Percentiles rank a stretch among this genome's conserved stretches.
Evolutionary conservation across 2,888 invertebrate species (phyloP).

Genomic region (Plebejus anna): DNA sequence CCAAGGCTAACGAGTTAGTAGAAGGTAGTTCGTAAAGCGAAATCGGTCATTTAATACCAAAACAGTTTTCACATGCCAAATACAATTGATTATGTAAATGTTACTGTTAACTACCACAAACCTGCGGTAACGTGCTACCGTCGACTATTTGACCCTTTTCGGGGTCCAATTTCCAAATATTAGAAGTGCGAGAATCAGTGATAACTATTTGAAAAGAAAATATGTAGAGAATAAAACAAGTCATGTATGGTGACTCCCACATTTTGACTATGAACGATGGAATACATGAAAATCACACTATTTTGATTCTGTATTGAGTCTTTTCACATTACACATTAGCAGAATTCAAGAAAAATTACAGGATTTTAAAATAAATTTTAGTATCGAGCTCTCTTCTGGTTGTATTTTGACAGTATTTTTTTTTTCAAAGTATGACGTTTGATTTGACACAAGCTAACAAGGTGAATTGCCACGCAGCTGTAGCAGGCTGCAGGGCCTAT

Average conservation of each 20-base stretch:
- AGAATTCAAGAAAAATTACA: conserved; percentile 48
- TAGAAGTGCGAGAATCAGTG: conserved; percentile 90
- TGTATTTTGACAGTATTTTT: conserved; percentile 46
- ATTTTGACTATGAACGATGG: conserved; percentile 62
- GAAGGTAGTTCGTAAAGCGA: conserved; percentile 27
- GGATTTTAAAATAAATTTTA: conserved; percentile 51
- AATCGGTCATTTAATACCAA: conserved; percentile 21
- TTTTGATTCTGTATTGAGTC: conserved; percentile 43
- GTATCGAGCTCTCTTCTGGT: conserved; percentile 43
- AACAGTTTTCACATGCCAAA: conserved; percentile 27
- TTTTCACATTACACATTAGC: conserved; percentile 51
- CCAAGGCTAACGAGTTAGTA: conserved; percentile 39
- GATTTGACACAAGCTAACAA: neutral
- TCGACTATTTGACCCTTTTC: conserved; percentile 88
- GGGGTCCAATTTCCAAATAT: conserved; percentile 89
- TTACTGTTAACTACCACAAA: conserved; percentile 48
- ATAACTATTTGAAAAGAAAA: conserved; percentile 85
- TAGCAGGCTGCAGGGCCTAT: too few species aligned
- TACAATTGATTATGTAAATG: conserved; percentile 38
- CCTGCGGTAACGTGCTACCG: conserved; percentile 78
- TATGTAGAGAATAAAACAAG: conserved; percentile 84
- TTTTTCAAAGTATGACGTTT: neutral
- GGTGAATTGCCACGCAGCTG: neutral
- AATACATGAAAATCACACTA: conserved; percentile 56
- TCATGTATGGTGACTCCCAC: conserved; percentile 79